These are phyloP conservation scores for Folsomia manolachei DNA, from an alignment of 2,888 invertebrate genomes.

Conservation along the genomic window DNA sequence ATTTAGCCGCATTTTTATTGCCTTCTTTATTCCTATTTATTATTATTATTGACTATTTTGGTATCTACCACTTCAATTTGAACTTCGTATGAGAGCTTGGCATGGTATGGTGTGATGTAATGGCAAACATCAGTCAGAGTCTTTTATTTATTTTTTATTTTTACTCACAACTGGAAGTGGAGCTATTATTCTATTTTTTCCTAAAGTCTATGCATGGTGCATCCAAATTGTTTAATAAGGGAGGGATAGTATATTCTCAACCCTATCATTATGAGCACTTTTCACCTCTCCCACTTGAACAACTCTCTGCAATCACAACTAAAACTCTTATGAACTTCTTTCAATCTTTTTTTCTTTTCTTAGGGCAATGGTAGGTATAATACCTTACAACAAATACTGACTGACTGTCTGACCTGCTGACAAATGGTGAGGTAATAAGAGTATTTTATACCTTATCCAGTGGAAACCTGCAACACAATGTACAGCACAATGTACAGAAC, in stretches of 20 bases:
- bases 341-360: not conserved
- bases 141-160: no score
- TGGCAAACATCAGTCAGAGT: not conserved
- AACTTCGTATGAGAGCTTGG: not conserved
- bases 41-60: not conserved
- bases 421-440: not conserved
- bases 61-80: not conserved
- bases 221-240: not conserved
- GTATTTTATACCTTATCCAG: no score
- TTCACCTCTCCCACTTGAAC: conserved; percentile 3
- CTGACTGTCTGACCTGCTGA: no score
- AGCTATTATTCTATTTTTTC: not conserved
- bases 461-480: not conserved
- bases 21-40: not conserved
- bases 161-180: not conserved
- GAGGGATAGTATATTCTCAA: not conserved
- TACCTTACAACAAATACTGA: no score
- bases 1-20: no score
- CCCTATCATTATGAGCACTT: conserved; percentile 1
- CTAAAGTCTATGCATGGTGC: no score
- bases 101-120: not conserved
- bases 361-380: no score
- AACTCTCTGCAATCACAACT: not conserved
- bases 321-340: not conserved
- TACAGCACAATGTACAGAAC: not conserved